Conservation (phyloP, 2,888 invertebrate genomes). For the Xestia sexstrigata region DNA sequence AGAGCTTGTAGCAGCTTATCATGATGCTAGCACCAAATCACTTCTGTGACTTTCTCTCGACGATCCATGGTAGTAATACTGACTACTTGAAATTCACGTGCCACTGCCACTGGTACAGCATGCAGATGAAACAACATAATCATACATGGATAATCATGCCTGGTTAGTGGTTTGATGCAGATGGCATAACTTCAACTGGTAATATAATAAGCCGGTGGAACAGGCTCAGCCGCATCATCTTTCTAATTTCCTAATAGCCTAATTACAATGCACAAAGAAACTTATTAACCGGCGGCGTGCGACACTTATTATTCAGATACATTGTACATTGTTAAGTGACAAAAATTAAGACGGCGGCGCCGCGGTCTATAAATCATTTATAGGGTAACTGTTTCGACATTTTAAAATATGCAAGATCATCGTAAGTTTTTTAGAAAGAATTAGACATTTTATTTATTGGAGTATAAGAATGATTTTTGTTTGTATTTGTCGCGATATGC, state of each 20-base stretch:
- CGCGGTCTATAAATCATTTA: conserved; percentile 86
- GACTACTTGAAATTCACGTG: conserved; percentile 64
- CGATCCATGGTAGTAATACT: conserved; percentile 64
- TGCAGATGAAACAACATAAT: conserved; percentile 63
- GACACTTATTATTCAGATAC: conserved; percentile 79
- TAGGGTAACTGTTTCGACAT: conserved; percentile 84
- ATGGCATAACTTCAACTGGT: conserved; percentile 56
- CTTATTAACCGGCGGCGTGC: conserved; percentile 70
- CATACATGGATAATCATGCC: conserved; percentile 51
- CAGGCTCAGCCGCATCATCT: conserved; percentile 60
- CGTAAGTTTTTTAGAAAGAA: conserved; percentile 57
- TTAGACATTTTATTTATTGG: conserved; percentile 73
- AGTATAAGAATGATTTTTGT: conserved; percentile 77
- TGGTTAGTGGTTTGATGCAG: conserved; percentile 52
- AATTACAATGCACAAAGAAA: conserved; percentile 63
- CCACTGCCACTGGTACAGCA: conserved; percentile 41
- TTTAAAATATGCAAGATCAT: conserved; percentile 83
- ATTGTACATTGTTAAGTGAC: conserved; percentile 83
- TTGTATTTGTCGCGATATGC: conserved; percentile 65
- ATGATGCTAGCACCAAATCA: conserved; percentile 76
- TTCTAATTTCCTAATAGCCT: conserved; percentile 66
- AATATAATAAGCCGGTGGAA: conserved; percentile 59
- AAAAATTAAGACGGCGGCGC: conserved; percentile 82
- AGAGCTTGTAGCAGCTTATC: conserved; percentile 79
- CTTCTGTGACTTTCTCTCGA: conserved; percentile 78